Evolutionary conservation across 2,797 vertebrate genomes (phyloP).

Genomic region (Lepus townsendii): DNA sequence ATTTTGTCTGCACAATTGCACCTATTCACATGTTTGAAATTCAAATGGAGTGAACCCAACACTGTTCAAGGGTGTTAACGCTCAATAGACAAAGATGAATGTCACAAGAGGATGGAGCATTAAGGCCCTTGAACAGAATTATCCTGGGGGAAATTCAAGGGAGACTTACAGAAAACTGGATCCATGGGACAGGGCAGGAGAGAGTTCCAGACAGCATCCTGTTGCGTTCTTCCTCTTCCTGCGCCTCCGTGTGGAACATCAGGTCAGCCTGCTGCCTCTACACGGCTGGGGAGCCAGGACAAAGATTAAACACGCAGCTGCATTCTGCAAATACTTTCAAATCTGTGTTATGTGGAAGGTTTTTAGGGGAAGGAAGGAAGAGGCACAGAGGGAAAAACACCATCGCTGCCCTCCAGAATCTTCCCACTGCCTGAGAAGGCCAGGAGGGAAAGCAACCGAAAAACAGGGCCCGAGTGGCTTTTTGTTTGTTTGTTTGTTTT

Average conservation of each 20-base stretch:
- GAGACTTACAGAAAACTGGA: slow-evolving; percentile 68
- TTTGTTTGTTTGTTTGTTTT: too few species aligned
- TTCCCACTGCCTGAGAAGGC: neutral
- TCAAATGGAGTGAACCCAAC: slow-evolving; percentile 26
- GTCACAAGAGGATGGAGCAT: neutral
- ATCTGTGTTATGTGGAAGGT: slow-evolving; percentile 46
- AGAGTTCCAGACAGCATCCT: slow-evolving; percentile 12
- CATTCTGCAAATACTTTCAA: slow-evolving; percentile 58
- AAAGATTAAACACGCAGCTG: slow-evolving; percentile 62
- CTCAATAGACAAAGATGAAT: slow-evolving; percentile 12
- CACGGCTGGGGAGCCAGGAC: slow-evolving; percentile 55
- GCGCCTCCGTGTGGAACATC: slow-evolving; percentile 54
- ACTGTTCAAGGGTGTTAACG: neutral
- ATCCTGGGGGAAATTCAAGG: slow-evolving; percentile 48
- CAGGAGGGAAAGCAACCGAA: neutral
- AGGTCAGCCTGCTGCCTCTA: slow-evolving; percentile 38
- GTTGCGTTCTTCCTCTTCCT: slow-evolving; percentile 47
- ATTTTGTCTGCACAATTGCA: slow-evolving; percentile 5
- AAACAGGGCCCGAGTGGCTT: neutral
- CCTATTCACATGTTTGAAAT: neutral
- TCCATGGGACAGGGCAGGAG: slow-evolving; percentile 38
- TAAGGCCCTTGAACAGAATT: slow-evolving; percentile 17
- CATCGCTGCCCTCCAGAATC: neutral
- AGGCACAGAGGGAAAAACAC: neutral
- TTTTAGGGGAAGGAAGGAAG: slow-evolving; percentile 3